Evolutionary conservation across 1,140 invertebrate genomes (phyloP), one percentile per base, ranked within the genome.

Genomic region (Holotrichia oblita): DNA sequence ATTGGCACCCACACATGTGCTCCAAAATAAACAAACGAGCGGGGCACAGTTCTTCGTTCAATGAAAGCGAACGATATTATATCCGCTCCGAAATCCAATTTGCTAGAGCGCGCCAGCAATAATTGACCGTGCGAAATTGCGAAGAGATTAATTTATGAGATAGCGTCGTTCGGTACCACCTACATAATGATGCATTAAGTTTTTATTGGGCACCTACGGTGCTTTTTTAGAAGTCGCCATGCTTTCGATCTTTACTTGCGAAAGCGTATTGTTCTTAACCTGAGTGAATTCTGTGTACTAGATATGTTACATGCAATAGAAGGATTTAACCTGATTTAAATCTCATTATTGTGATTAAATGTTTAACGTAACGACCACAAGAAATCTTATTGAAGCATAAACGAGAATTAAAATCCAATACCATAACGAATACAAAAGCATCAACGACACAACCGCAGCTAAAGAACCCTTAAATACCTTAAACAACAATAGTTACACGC

Each of bases 181-280:
- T 69, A 69, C 61, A 69, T 69, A 69, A 69, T 69, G 61, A 69
- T 69, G 61, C 61, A 69, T 69, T 69, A 69, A 69, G 61, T 34
- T 27, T 69, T 27, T 69, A 69, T 69, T 69, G 61, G 3, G 61
- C 61, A 69, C 61, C 61, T 69, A 69, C 61, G 61, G 48, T 17
- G 14, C 10, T 14, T 14, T n/a, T n/a, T 17, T 55, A 55, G 48
- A 3, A n/a, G n/a, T 17, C 48, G 14, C 48, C 48, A 17, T 17
- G 48, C 0, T 14, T 44, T 14, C 44, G 10, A n/a, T 48, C 44
- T n/a, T 3, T n/a, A 14, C 10, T 3, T 14, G 10, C 44, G 44
- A 48, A 48, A 42, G 41, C 41, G 44, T 34, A 34, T 34, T 34
- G 27, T 34, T 34, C 27, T 34, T 34, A 34, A n/a, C n/a, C n/a